phyloP scores from a whole-genome alignment of 1,140 invertebrate species.

The Eubasilissa regina region DNA sequence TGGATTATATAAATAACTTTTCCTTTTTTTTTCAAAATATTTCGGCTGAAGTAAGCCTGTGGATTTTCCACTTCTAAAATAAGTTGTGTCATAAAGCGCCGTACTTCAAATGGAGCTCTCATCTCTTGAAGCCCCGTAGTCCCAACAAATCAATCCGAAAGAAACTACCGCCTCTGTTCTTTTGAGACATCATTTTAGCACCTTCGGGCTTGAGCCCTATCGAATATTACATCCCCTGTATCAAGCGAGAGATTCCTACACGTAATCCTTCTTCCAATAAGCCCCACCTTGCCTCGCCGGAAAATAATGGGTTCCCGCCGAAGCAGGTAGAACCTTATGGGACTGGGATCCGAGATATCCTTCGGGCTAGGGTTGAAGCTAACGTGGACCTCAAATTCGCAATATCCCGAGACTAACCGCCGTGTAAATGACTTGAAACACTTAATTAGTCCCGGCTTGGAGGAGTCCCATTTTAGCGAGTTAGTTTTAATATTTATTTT shows the following conservation, averaged over 20 bases:
- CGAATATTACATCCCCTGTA: slow-evolving; percentile 16
- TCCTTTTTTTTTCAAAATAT: too few species aligned
- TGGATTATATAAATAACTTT: too few species aligned
- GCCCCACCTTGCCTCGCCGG: background rate
- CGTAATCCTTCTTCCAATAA: slow-evolving; percentile 37
- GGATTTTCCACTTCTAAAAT: slow-evolving; percentile 29
- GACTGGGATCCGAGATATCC: slow-evolving; percentile 8
- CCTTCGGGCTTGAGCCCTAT: background rate
- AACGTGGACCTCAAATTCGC: background rate
- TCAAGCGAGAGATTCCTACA: slow-evolving; percentile 18
- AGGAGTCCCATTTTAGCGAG: too few species aligned
- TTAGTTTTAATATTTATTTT: too few species aligned
- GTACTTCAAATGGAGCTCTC: background rate
- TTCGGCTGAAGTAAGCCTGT: background rate
- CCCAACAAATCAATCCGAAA: slow-evolving; percentile 12
- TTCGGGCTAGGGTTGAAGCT: background rate
- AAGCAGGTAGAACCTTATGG: background rate
- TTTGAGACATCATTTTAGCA: slow-evolving; percentile 38
- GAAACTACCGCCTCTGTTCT: slow-evolving; percentile 20
- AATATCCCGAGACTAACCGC: background rate
- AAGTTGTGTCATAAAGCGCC: background rate
- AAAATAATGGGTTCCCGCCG: slow-evolving; percentile 11
- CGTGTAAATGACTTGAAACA: background rate
- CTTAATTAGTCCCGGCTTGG: too few species aligned
- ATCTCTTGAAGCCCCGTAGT: background rate